Conservation (phyloP, 92 coral and sea anemone species). For the Epizoanthus ramosus region DNA sequence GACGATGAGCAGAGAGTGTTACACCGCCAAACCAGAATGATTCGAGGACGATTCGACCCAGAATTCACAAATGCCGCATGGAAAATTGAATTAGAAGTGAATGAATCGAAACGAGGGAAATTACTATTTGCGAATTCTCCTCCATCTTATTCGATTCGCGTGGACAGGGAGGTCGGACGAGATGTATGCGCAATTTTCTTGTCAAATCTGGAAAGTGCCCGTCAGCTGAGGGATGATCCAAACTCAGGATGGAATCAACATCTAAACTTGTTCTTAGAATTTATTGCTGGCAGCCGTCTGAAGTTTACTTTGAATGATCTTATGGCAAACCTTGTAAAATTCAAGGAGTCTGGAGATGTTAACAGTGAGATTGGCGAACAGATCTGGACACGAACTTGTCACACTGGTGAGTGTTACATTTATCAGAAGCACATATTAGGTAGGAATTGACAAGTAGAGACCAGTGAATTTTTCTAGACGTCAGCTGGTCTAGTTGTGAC, state of each 20-base stretch:
- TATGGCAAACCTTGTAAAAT: conserved; percentile 26
- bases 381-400: conserved; percentile 29
- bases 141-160: conserved; percentile 64
- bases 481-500: no score
- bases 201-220: conserved; percentile 39
- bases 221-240: background rate
- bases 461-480: no score
- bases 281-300: conserved; percentile 24
- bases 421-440: no score
- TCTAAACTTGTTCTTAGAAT: conserved; percentile 35
- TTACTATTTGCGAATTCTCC: background rate
- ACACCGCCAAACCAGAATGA: conserved; percentile 12
- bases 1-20: background rate
- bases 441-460: no score
- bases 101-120: conserved; percentile 17
- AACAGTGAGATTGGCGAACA: conserved; percentile 53
- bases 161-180: conserved; percentile 51
- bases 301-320: conserved; percentile 44
- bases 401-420: conserved; percentile 22
- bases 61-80: conserved; percentile 52
- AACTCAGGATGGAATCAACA: conserved; percentile 44
- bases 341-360: conserved; percentile 29
- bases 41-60: conserved; percentile 59
- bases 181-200: conserved; percentile 46
- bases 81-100: conserved; percentile 42